Conservation (phyloP, 1,140 invertebrate species). For the Drosophila pandora region DNA sequence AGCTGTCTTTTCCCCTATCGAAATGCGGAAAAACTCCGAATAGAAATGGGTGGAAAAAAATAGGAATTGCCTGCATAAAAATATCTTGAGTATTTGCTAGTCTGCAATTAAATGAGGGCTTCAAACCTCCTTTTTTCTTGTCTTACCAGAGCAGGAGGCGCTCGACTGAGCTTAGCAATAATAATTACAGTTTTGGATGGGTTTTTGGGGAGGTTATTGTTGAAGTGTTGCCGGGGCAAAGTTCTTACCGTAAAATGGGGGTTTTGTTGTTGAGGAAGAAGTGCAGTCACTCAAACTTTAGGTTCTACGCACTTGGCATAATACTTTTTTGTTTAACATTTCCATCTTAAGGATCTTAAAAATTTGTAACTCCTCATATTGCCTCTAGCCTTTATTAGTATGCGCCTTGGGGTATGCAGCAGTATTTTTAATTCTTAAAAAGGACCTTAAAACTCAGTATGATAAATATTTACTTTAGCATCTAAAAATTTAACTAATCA, state of each 20-base stretch:
- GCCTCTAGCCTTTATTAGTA: too few relatives aligned
- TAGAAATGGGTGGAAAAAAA: slow-evolving; percentile 23
- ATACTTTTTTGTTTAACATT: too few relatives aligned
- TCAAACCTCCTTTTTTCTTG: not conserved
- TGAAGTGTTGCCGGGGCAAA: slow-evolving; percentile 48
- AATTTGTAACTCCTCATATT: not conserved
- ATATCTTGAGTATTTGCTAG: slow-evolving; percentile 67
- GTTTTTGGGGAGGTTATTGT: slow-evolving; percentile 8
- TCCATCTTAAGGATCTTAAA: not conserved
- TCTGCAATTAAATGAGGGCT: slow-evolving; percentile 64
- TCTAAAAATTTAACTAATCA: slow-evolving; percentile 55
- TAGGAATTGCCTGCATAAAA: slow-evolving; percentile 66
- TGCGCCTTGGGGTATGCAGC: too few relatives aligned
- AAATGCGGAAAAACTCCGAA: slow-evolving; percentile 7
- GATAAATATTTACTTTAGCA: too few relatives aligned
- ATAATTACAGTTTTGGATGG: slow-evolving; percentile 40
- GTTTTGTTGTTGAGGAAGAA: not conserved
- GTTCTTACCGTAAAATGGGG: slow-evolving; percentile 9
- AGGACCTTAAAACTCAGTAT: too few relatives aligned
- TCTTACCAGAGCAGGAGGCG: not conserved
- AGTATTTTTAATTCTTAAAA: too few relatives aligned
- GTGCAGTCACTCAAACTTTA: not conserved
- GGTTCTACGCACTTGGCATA: too few relatives aligned
- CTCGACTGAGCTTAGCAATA: slow-evolving; percentile 46
- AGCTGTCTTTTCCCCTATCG: slow-evolving; percentile 30